These are phyloP conservation scores for Paratilapia polleni DNA, from an alignment of 2,113 vertebrate genomes.

Conservation along the genomic window DNA sequence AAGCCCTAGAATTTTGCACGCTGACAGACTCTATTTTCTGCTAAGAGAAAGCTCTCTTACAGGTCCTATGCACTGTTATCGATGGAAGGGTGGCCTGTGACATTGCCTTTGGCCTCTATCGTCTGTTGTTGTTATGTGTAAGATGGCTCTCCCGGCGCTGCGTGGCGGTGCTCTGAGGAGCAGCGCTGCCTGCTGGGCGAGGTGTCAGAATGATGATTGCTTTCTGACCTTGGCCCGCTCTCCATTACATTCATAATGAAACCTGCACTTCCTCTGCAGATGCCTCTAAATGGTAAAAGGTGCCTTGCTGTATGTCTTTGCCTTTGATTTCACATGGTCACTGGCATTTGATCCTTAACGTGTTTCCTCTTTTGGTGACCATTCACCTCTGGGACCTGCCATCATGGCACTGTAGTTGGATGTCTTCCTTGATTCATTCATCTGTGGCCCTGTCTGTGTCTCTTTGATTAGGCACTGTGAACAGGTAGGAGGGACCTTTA, in stretches of 20 bases:
- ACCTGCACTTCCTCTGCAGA: conserved; percentile 69
- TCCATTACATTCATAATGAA: conserved; percentile 80
- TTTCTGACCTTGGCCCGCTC: conserved; percentile 76
- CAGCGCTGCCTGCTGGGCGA: conserved; percentile 67
- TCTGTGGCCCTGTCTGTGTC: conserved; percentile 50
- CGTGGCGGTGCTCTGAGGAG: conserved; percentile 39
- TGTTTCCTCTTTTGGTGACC: conserved; percentile 62
- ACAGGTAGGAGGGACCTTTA: conserved; percentile 54
- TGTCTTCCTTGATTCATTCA: conserved; percentile 12
- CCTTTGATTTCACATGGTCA: conserved; percentile 76
- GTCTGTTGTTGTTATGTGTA: conserved; percentile 64
- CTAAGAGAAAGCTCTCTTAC: conserved; percentile 57
- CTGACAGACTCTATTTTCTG: conserved; percentile 57
- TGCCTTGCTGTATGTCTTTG: conserved; percentile 55
- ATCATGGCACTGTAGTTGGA: conserved; percentile 22
- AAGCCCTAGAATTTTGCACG: conserved; percentile 37
- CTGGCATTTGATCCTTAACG: conserved; percentile 80
- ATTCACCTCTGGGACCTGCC: conserved; percentile 54
- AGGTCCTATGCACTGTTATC: conserved; percentile 63
- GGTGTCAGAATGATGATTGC: conserved; percentile 80
- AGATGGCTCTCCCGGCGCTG: conserved; percentile 45
- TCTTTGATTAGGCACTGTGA: conserved; percentile 69
- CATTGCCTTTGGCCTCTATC: conserved; percentile 68
- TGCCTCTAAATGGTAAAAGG: conserved; percentile 78
- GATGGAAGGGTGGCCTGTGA: conserved; percentile 69